These are phyloP conservation scores for Spicauda simplicius DNA, from an alignment of 2,888 invertebrate species.

Conservation along the genomic window DNA sequence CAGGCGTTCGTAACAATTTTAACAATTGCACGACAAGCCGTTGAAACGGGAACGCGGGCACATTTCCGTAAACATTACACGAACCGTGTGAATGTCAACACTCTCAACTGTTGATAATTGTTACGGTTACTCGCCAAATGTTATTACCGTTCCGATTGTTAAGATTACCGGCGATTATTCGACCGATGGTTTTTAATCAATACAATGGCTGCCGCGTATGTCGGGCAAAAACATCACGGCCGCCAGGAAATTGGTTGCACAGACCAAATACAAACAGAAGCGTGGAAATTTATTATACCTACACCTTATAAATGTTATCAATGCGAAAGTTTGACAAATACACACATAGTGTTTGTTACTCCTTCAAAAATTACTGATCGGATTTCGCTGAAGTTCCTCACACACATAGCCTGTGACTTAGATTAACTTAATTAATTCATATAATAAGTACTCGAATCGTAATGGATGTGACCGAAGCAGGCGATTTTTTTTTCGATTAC, in stretches of 20 bases:
- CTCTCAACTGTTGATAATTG: not conserved
- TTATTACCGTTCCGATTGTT: slow-evolving; percentile 46
- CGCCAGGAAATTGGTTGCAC: slow-evolving; percentile 20
- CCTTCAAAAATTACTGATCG: too few species aligned
- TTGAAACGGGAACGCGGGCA: not conserved
- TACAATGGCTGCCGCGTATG: slow-evolving; percentile 52
- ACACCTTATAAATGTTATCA: too few species aligned
- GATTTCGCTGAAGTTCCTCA: too few species aligned
- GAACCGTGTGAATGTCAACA: slow-evolving; percentile 3
- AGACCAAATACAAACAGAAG: not conserved
- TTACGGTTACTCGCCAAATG: slow-evolving; percentile 7
- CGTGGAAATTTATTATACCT: not conserved
- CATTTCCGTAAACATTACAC: slow-evolving; percentile 1
- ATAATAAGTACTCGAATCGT: too few species aligned
- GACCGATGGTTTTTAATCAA: slow-evolving; percentile 51
- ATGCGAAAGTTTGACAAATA: too few species aligned
- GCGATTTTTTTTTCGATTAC: too few species aligned
- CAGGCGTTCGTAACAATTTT: too few species aligned
- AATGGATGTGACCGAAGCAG: too few species aligned
- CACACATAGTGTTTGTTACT: too few species aligned
- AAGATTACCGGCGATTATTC: slow-evolving; percentile 49
- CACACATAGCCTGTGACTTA: too few species aligned
- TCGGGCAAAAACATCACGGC: slow-evolving; percentile 53
- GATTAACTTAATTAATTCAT: too few species aligned
- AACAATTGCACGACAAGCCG: too few species aligned